Evolutionary conservation across 1,140 invertebrate genomes (phyloP), one percentile per base, ranked within the genome.

Genomic region (Phenacoccus solenopsis): DNA sequence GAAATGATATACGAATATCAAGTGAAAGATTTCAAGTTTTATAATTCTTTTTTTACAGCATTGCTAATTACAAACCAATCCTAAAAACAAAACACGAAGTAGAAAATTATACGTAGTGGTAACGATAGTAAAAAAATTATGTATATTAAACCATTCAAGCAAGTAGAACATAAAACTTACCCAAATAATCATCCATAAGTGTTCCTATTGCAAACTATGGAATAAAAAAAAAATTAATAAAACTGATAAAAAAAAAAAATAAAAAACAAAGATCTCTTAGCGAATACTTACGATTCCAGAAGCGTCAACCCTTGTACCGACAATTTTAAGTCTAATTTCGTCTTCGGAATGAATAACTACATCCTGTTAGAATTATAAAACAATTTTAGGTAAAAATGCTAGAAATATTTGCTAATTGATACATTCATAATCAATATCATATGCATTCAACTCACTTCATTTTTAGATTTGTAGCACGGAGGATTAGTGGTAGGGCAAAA

Each of bases 141-240:
- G n/a, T n/a, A n/a, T n/a, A n/a, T n/a, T n/a, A n/a, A n/a, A n/a
- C n/a, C n/a, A n/a, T n/a, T n/a, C n/a, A n/a, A n/a, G n/a, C n/a
- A n/a, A n/a, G n/a, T n/a, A n/a, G 20, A 9, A 49, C 16, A 9
- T n/a, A 16, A 49, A 49, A 32, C 38, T 49, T 49, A 74, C 95
- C 95, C 74, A 98, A 81, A 78, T 92, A 98, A 82, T 98, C 95
- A 79, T 98, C 96, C 95, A 98, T 98, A 21, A 98, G 81, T 3
- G 96, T 98, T 73, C 96, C 96, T 81, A 98, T 98, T 1, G 96
- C 95, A 86, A 98, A 98, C 92, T 94, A n/a, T n/a, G 89, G 80
- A 78, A 74, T 70, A 74, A 69, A 72, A 72, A 72, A 74, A 25
- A 25, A 72, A 71, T 70, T 49, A 74, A 71, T 64, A 70, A 56